phyloP scores from a whole-genome alignment of 2,888 invertebrate genomes.

The Morpho helenor region DNA sequence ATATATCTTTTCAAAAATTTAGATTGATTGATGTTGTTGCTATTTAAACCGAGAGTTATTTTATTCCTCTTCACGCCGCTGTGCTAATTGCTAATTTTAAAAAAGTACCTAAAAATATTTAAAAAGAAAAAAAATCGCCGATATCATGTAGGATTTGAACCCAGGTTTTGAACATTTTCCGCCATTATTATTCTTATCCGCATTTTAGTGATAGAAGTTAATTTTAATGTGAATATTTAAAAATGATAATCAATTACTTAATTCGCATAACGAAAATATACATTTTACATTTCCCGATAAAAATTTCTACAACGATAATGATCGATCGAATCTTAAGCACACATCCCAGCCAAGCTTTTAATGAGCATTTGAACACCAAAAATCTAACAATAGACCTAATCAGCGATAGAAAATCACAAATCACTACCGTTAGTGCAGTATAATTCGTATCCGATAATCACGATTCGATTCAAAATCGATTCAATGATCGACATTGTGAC shows the following conservation, averaged over 20 bases:
- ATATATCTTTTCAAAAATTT: not conserved
- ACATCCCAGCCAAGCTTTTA: conserved; percentile 32
- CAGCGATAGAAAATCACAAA: conserved; percentile 54
- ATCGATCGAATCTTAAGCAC: conserved; percentile 13
- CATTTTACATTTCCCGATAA: conserved; percentile 6
- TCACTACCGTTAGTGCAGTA: conserved; percentile 47
- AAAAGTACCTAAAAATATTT: too few relatives aligned
- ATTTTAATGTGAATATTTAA: too few relatives aligned
- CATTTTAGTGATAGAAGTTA: not conserved
- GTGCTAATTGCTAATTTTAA: too few relatives aligned
- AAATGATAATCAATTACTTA: too few relatives aligned
- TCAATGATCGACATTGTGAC: conserved; percentile 65
- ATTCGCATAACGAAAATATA: not conserved
- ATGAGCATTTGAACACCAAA: conserved; percentile 30
- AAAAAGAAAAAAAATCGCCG: too few relatives aligned
- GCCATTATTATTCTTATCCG: too few relatives aligned
- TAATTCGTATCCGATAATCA: conserved; percentile 51
- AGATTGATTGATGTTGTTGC: too few relatives aligned
- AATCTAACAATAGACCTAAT: conserved; percentile 61
- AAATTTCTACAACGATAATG: conserved; percentile 13
- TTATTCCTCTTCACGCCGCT: too few relatives aligned
- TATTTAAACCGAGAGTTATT: too few relatives aligned
- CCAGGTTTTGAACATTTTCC: too few relatives aligned
- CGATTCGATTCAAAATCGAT: conserved; percentile 52
- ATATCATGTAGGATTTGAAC: too few relatives aligned